Conservation (phyloP, 2,113 vertebrate genomes). For the Hyaena hyaena region DNA sequence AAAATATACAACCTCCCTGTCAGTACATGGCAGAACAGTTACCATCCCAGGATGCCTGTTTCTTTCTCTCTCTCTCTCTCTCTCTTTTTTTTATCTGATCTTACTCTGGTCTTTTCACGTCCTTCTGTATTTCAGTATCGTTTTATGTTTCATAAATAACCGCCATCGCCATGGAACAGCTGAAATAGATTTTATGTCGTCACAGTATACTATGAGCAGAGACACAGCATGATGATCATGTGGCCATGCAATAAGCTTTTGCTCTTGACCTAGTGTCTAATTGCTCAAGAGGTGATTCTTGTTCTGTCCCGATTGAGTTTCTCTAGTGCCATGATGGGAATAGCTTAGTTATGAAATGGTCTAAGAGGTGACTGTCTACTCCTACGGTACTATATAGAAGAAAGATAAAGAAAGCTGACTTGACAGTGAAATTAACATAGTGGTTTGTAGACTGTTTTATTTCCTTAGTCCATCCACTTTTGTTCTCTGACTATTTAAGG, state of each 20-base stretch:
- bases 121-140: constrained; percentile 86
- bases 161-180: constrained; percentile 80
- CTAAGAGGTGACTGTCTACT: constrained; percentile 55
- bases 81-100: constrained; percentile 87
- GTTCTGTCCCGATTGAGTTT: constrained; percentile 46
- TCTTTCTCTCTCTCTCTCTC: constrained; percentile 79
- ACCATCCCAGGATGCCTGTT: constrained; percentile 88
- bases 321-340: constrained; percentile 62
- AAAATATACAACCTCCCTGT: constrained; percentile 91
- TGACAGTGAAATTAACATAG: constrained; percentile 59
- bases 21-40: constrained; percentile 88
- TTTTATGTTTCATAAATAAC: constrained; percentile 89
- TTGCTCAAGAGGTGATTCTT: constrained; percentile 78
- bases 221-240: constrained; percentile 78
- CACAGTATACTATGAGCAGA: constrained; percentile 83
- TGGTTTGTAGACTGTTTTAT: neutral
- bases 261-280: constrained; percentile 79
- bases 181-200: constrained; percentile 87
- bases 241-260: constrained; percentile 63
- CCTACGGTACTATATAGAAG: neutral
- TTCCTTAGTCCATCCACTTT: neutral
- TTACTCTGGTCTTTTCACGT: constrained; percentile 86
- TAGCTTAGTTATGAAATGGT: constrained; percentile 61
- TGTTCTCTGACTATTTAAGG: neutral
- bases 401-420: constrained; percentile 26